Percentiles rank a stretch among this genome's conserved stretches.
These are phyloP conservation scores for Nymphalis polychloros DNA, from an alignment of 2,888 invertebrate species.

Conservation along the genomic window DNA sequence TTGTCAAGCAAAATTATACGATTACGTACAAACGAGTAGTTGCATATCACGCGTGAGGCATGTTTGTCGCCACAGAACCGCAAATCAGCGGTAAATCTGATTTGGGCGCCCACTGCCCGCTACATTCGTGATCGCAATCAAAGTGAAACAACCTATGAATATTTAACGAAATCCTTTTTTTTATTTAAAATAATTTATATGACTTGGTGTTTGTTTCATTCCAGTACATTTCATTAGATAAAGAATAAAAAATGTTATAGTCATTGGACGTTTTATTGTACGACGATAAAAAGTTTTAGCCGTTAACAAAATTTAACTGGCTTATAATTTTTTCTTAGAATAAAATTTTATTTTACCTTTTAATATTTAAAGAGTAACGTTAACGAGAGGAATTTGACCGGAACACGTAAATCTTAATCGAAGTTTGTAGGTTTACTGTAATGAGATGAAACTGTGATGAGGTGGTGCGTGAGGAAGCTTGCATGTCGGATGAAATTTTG, in stretches of 20 bases:
- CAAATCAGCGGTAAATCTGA: conserved; percentile 54
- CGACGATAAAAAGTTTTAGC: conserved; percentile 1
- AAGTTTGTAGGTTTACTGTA: no score
- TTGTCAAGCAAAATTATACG: not conserved
- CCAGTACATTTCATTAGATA: conserved; percentile 5
- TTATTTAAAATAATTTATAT: conserved; percentile 11
- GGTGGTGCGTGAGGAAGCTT: no score
- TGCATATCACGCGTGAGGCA: conserved; percentile 7
- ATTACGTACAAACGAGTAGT: conserved; percentile 9
- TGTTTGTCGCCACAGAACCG: conserved; percentile 39
- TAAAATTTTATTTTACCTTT: no score
- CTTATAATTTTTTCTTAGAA: not conserved
- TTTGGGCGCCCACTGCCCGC: conserved; percentile 43
- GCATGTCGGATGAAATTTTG: no score
- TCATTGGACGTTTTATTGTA: not conserved
- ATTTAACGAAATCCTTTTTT: conserved; percentile 26
- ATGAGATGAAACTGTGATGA: no score
- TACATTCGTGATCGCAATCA: conserved; percentile 44
- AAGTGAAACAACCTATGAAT: conserved; percentile 37
- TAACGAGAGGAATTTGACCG: no score
- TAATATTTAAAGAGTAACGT: no score
- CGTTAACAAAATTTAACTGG: not conserved
- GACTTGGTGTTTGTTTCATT: conserved; percentile 4
- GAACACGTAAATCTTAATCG: no score
- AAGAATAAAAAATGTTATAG: conserved; percentile 7